Conservation (phyloP, 2,797 vertebrate species). For the Spinibarbus caldwelli region DNA sequence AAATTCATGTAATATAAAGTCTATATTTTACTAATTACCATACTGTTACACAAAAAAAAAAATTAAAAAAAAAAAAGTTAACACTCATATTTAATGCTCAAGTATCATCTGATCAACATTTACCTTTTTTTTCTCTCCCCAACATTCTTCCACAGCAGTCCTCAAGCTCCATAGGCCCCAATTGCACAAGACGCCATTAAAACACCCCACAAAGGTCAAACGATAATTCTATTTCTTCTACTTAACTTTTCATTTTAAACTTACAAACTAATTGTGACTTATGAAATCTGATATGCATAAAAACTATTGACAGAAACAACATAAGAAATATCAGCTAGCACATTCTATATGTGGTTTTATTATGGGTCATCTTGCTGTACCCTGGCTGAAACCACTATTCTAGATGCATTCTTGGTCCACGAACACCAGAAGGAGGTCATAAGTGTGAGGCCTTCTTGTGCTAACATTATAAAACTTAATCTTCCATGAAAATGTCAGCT, state of each 20-base stretch:
- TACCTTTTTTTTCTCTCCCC: neutral
- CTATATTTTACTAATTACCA: rapidly evolving
- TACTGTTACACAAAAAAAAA: neutral
- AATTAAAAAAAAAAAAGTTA: too few species aligned
- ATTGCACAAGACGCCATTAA: neutral
- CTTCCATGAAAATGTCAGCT: too few species aligned
- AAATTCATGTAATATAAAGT: neutral
- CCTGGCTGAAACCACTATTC: neutral
- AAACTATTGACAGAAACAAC: too few species aligned
- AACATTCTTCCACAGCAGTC: neutral
- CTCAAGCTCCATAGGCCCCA: too few species aligned
- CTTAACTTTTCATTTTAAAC: too few species aligned
- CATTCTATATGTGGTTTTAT: neutral
- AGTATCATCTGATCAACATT: neutral
- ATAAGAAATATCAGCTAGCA: neutral
- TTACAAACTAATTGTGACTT: too few species aligned
- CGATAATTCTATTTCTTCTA: too few species aligned
- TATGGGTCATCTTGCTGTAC: neutral
- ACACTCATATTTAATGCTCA: neutral
- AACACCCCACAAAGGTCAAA: too few species aligned
- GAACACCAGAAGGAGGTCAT: neutral
- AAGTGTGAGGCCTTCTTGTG: neutral
- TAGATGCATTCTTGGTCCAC: neutral
- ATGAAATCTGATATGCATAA: too few species aligned
- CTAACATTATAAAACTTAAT: neutral